Conservation (phyloP, 2,797 vertebrate species). For the Paedocypris micromegethes region DNA sequence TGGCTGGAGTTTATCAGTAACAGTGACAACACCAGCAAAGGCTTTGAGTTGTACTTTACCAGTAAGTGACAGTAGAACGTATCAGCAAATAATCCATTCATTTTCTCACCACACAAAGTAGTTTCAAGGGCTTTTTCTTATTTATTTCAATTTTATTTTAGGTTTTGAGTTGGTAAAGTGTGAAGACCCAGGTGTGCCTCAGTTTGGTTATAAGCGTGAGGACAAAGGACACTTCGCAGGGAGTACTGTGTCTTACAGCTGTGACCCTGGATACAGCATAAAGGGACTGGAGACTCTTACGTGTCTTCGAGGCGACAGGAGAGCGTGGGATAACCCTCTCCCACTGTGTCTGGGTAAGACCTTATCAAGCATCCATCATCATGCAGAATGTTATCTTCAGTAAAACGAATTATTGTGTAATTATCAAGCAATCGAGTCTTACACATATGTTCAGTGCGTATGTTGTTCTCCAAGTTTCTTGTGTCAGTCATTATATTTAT, state of each 20-base stretch:
- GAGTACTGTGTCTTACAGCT: constrained; percentile 86
- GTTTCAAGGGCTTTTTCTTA: too few relatives aligned
- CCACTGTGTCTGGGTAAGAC: constrained; percentile 87
- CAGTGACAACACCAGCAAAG: constrained; percentile 85
- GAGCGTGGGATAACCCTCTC: constrained; percentile 89
- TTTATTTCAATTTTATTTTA: constrained; percentile 44
- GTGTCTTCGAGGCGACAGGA: constrained; percentile 89
- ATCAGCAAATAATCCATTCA: neutral
- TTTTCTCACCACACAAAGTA: neutral
- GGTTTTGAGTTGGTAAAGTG: constrained; percentile 96
- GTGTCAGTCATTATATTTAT: too few relatives aligned
- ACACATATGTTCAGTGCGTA: neutral
- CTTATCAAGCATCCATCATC: neutral
- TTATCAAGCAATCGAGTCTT: too few relatives aligned
- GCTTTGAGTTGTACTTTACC: constrained; percentile 92
- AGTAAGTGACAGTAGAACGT: constrained; percentile 72
- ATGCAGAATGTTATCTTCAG: neutral
- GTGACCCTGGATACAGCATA: constrained; percentile 88
- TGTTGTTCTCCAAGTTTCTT: too few relatives aligned
- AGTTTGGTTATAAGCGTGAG: constrained; percentile 89
- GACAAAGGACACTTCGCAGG: constrained; percentile 96
- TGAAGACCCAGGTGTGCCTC: constrained; percentile 89
- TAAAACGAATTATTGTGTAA: neutral
- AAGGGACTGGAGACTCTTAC: constrained; percentile 77
- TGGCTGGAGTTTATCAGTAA: constrained; percentile 95